Evolutionary conservation across 2,888 invertebrate species (phyloP).

Genomic region (Melitaea athalia): DNA sequence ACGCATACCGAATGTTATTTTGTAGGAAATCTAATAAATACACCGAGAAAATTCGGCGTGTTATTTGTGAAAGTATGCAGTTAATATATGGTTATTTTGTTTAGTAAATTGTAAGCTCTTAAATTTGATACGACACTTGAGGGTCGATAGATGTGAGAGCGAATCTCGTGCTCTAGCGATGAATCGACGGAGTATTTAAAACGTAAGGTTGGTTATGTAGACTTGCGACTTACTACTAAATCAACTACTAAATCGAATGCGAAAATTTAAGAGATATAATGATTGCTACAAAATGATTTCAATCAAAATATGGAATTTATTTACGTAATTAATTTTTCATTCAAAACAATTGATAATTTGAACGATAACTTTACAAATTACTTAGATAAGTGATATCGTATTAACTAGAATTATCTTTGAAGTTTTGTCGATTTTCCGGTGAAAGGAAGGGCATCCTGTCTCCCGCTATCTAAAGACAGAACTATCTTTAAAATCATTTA

Average conservation of each 20-base stretch:
- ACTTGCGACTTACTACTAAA: slow-evolving; percentile 6
- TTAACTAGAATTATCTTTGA: too few species aligned
- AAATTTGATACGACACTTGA: slow-evolving; percentile 30
- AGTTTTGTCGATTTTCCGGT: too few species aligned
- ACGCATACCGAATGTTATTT: slow-evolving; percentile 22
- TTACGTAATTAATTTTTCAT: too few species aligned
- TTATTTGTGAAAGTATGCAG: slow-evolving; percentile 31
- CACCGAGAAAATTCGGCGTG: slow-evolving; percentile 30
- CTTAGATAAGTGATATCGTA: too few species aligned
- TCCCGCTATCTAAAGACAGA: too few species aligned
- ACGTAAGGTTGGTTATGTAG: not conserved
- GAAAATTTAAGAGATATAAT: too few species aligned
- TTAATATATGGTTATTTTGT: slow-evolving; percentile 20
- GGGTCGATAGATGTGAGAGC: slow-evolving; percentile 18
- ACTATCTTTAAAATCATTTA: not conserved
- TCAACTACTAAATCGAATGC: too few species aligned
- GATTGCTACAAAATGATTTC: too few species aligned
- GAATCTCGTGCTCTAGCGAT: slow-evolving; percentile 18
- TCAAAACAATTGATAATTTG: too few species aligned
- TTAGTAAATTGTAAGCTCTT: slow-evolving; percentile 25
- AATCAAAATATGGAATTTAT: too few species aligned
- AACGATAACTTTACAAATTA: too few species aligned
- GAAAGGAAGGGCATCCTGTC: too few species aligned
- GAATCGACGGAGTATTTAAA: slow-evolving; percentile 20
- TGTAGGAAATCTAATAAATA: slow-evolving; percentile 28